Percentiles rank a stretch among this genome's conserved stretches.
phyloP scores from a whole-genome alignment of 53 echinoderm and acorn worm species.

The Crossaster papposus region DNA sequence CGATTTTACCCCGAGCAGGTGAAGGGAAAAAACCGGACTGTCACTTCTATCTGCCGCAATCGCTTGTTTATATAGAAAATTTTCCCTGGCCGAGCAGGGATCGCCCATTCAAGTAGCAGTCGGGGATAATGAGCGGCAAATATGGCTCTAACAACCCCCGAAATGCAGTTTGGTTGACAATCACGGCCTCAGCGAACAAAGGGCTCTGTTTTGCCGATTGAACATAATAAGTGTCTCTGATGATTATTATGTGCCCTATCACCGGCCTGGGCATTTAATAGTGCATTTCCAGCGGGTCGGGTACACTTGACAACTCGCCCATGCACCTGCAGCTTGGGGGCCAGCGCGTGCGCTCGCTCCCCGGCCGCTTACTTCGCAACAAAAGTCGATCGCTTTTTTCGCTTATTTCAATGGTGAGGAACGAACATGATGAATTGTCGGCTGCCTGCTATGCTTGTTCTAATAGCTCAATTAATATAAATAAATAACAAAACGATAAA shows the following conservation, averaged over 20 bases:
- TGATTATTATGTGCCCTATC: conserved; percentile 86
- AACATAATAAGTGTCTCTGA: conserved; percentile 94
- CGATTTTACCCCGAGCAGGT: conserved; percentile 74
- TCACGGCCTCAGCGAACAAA: conserved; percentile 57
- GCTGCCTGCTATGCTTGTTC: conserved; percentile 85
- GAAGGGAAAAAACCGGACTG: conserved; percentile 52
- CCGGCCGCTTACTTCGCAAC: conserved; percentile 80
- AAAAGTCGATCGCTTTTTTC: conserved; percentile 92
- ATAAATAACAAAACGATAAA: conserved; percentile 99
- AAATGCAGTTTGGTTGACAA: conserved; percentile 76
- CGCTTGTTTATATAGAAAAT: conserved; percentile 67
- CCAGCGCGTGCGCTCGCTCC: conserved; percentile 76
- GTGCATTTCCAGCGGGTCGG: conserved; percentile 73
- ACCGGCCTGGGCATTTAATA: conserved; percentile 82
- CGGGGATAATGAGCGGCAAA: conserved; percentile 91
- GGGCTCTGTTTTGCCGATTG: conserved; percentile 70
- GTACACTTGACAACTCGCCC: conserved; percentile 77
- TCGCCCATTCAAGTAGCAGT: conserved; percentile 53
- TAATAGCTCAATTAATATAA: conserved; percentile 99
- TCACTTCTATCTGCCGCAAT: conserved; percentile 64
- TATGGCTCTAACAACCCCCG: conserved; percentile 91
- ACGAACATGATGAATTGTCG: conserved; percentile 93
- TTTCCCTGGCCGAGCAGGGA: conserved; percentile 53
- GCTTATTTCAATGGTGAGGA: conserved; percentile 86
- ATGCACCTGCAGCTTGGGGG: conserved; percentile 86